Base-by-base conservation (phyloP, 2,113 vertebrate species). In the Excalfactoria chinensis region DNA sequence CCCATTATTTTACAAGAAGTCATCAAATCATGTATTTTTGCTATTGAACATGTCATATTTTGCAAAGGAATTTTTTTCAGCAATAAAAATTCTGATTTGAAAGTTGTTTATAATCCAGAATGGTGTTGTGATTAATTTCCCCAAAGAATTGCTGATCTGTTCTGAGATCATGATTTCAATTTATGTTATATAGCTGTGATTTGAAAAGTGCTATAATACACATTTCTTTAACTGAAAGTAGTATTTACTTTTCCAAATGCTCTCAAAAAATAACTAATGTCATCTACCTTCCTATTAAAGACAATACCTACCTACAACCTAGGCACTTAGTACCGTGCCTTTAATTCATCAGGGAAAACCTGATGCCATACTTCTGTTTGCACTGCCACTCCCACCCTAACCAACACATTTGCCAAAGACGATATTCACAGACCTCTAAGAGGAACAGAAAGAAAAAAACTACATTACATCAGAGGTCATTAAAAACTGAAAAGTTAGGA, bases 401-500 rank as follows among this genome's bases (percentile, higher is more conserved):
- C 73, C 41, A 75, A 49, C 51, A 66, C 64, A 66, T 58, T 80
- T 95, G 94, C 82, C 89, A 86, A 95, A 93, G 96, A 86, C 0
- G 17, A 93, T 95, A 95, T 82, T 93, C 78, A 85, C 62, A 71
- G 69, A 94, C 37, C 68, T 95, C 95, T 89, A 70, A 84, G 84
- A 85, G 53, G 84, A 85, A 58, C 18, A 86, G 41, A 67, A 76
- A 76, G n/a, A 56, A 88, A 75, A 75, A 67, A 91, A 11, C n/a
- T 37, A 26, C 79, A 83, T 95, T 96, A 84, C 78, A 91, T 92
- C 79, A 97, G 78, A 89, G 43, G 51, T 66, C 63, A 86, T 95
- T 96, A 97, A 97, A 95, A 86, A 91, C 17, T 67, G 40, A 91
- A 96, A 95, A 79, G 21, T 58, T 69, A 89, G 67, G 49, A 90